phyloP scores from a whole-genome alignment of 2,113 vertebrate species.

The Etheostoma cragini region DNA sequence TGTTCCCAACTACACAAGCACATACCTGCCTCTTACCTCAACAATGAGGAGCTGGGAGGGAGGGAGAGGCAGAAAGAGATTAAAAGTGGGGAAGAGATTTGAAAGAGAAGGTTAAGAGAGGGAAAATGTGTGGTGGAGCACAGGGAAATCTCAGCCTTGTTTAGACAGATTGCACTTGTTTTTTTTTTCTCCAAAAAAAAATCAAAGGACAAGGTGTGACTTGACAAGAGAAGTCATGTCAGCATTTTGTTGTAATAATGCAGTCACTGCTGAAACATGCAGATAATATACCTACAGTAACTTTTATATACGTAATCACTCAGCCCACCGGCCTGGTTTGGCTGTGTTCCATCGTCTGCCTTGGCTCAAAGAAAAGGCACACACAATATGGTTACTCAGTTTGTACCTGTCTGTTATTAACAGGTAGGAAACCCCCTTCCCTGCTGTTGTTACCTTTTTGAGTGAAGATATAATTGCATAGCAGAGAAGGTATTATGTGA shows the following conservation, averaged over 20 bases:
- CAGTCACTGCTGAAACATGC: constrained; percentile 7
- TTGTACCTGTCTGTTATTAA: neutral
- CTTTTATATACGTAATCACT: constrained; percentile 12
- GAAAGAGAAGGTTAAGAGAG: constrained; percentile 26
- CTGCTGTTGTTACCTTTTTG: neutral
- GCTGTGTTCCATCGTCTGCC: neutral
- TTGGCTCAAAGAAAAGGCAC: neutral
- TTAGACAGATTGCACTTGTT: neutral
- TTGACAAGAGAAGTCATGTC: constrained; percentile 3
- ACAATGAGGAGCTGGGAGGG: constrained; percentile 7
- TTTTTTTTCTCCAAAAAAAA: too few relatives aligned
- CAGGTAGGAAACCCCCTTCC: constrained; percentile 12
- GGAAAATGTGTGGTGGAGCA: neutral
- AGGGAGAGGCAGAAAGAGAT: constrained; percentile 14
- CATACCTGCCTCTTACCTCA: constrained; percentile 71
- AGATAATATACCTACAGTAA: constrained; percentile 14
- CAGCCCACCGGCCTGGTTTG: neutral
- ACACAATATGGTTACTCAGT: neutral
- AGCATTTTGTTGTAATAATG: constrained; percentile 2
- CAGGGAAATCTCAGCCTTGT: constrained; percentile 40
- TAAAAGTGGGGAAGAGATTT: constrained; percentile 18
- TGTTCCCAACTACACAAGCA: constrained; percentile 72
- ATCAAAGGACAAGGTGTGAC: constrained; percentile 8
- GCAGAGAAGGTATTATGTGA: neutral
- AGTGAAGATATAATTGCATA: constrained; percentile 1